A percentile compares a stretch with the other conserved stretches of the same genome.
Conservation (phyloP, 2,113 vertebrate species). For the Propithecus coquereli region DNA sequence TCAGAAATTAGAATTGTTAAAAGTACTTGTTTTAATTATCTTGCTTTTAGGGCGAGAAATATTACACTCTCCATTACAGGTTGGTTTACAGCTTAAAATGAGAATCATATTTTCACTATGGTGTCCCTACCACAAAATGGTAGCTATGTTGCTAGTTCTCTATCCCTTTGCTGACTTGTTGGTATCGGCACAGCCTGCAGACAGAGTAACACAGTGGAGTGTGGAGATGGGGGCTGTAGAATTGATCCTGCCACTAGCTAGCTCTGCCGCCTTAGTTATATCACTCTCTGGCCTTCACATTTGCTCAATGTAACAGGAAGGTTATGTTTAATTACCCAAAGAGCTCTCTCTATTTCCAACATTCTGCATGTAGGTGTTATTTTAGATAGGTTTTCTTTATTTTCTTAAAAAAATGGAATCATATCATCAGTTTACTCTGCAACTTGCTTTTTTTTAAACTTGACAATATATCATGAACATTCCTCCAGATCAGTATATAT, state of each 20-base stretch:
- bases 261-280: neutral
- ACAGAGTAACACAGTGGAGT: neutral
- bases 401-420: constrained; percentile 35
- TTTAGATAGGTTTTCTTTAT: constrained; percentile 43
- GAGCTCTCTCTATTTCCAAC: neutral
- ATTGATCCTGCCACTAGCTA: constrained; percentile 50
- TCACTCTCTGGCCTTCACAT: neutral
- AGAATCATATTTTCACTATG: neutral
- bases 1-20: constrained; percentile 5
- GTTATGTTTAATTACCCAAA: constrained; percentile 32
- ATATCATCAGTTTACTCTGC: constrained; percentile 49
- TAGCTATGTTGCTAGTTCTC: neutral
- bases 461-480: constrained; percentile 42
- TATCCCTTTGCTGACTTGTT: constrained; percentile 21
- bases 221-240: neutral
- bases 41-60: neutral
- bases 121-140: neutral
- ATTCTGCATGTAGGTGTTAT: constrained; percentile 22
- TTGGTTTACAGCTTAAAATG: constrained; percentile 25
- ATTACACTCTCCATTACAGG: neutral
- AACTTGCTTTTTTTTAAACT: constrained; percentile 36
- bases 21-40: neutral
- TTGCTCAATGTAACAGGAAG: constrained; percentile 31
- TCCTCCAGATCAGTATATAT: constrained; percentile 53
- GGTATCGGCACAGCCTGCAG: neutral